A percentile compares a stretch with the other conserved stretches of the same genome.
Conservation (phyloP, 2,888 invertebrate genomes). For the Eristalis tenax region DNA sequence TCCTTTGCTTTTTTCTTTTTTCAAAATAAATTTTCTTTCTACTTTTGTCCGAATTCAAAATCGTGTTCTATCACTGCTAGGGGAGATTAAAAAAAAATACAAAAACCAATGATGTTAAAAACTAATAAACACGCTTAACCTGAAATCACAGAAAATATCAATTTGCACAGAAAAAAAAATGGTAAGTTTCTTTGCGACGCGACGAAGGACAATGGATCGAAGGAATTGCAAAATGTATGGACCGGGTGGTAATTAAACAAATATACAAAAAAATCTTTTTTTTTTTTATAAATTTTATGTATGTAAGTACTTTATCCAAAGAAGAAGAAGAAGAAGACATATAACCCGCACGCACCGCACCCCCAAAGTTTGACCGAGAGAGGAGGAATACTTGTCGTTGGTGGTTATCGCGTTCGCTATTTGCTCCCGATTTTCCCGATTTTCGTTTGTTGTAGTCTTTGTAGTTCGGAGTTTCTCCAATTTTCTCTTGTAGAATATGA, state of each 20-base stretch:
- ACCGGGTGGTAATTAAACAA: not conserved
- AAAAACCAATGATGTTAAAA: not conserved
- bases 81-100: not conserved
- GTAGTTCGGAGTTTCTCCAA: not conserved
- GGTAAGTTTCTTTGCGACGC: not conserved
- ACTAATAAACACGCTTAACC: not conserved
- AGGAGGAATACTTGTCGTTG: constrained; percentile 36
- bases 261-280: not conserved
- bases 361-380: constrained; percentile 46
- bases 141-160: not conserved
- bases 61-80: constrained; percentile 34
- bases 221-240: not conserved
- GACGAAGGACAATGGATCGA: not conserved
- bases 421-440: constrained; percentile 11
- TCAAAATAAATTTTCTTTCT: constrained; percentile 15
- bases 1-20: constrained; percentile 7
- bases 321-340: constrained; percentile 9
- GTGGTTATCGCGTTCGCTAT: not conserved
- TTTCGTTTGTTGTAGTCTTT: constrained; percentile 24
- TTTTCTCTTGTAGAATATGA: not conserved
- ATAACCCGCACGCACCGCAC: constrained; percentile 59
- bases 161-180: not conserved
- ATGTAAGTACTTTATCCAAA: constrained; percentile 8
- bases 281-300: not conserved
- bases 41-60: constrained; percentile 45